Evolutionary conservation across 2,888 invertebrate genomes (phyloP).

Genomic region (Caenorhabditis japonica): DNA sequence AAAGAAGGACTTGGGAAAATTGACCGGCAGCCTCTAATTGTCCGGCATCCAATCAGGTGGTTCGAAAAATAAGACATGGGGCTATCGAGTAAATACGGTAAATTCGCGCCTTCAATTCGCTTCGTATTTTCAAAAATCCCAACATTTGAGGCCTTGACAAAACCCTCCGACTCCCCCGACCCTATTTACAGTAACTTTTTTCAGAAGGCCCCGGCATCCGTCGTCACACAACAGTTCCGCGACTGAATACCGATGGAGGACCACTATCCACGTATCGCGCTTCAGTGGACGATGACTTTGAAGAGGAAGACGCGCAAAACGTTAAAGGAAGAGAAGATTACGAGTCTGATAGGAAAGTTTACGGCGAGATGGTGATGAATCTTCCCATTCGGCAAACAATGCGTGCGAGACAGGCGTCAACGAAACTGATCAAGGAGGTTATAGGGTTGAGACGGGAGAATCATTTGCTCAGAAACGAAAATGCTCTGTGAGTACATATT

Average conservation of each 20-base stretch:
- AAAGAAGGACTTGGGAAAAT: no score
- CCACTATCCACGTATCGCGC: constrained; percentile 22
- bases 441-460: constrained; percentile 48
- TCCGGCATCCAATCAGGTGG: no score
- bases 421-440: constrained; percentile 51
- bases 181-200: constrained; percentile 2
- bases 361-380: constrained; percentile 47
- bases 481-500: constrained; percentile 44
- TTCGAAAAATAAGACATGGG: no score
- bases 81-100: no score
- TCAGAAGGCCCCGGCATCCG: constrained; percentile 55
- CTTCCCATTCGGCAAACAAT: constrained; percentile 40
- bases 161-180: no score
- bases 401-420: constrained; percentile 42
- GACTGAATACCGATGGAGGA: constrained; percentile 49
- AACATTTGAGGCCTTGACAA: no score
- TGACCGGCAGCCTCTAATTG: no score
- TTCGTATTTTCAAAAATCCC: no score
- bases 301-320: constrained; percentile 18
- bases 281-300: constrained; percentile 22
- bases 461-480: constrained; percentile 46
- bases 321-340: constrained; percentile 23
- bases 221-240: constrained; percentile 62
- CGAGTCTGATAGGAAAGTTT: constrained; percentile 35
- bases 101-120: no score